Conservation (phyloP, 2,888 invertebrate genomes). For the Rosalia funebris region DNA sequence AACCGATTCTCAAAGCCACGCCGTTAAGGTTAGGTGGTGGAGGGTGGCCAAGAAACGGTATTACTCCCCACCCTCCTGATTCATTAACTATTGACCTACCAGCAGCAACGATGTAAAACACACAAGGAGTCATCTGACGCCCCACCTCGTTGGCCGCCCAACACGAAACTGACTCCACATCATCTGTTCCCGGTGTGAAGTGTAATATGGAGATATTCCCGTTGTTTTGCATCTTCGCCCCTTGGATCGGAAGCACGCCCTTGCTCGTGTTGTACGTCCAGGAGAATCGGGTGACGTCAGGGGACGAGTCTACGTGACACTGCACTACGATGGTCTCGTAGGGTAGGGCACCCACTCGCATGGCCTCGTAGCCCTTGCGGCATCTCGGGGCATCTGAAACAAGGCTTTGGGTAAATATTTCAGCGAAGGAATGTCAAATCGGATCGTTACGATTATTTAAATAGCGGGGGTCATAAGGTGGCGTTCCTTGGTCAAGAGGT, state of each 20-base stretch:
- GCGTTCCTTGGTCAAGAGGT: no score
- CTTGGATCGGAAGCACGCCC: slow-evolving; percentile 76
- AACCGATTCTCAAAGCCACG: no score
- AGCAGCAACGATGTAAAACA: slow-evolving; percentile 83
- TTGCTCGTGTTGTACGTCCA: slow-evolving; percentile 87
- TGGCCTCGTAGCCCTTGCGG: slow-evolving; percentile 75
- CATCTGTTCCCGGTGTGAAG: slow-evolving; percentile 68
- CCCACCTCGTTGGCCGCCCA: slow-evolving; percentile 90
- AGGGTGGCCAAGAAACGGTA: no score
- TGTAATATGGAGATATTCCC: slow-evolving; percentile 67
- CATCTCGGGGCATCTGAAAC: slow-evolving; percentile 80
- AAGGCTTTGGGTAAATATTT: no score
- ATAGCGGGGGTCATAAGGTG: no score
- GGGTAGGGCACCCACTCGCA: slow-evolving; percentile 77
- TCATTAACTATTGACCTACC: slow-evolving; percentile 74
- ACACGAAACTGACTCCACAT: slow-evolving; percentile 86
- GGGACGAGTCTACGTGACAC: slow-evolving; percentile 85
- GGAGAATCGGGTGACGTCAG: slow-evolving; percentile 77
- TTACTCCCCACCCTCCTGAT: no score
- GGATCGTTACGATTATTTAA: no score
- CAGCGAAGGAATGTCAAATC: no score
- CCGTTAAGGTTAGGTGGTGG: no score
- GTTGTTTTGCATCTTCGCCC: slow-evolving; percentile 68
- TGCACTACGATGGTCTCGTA: slow-evolving; percentile 78
- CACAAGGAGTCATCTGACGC: slow-evolving; percentile 81